phyloP scores from a whole-genome alignment of 2,888 invertebrate genomes.

The Zaprionus obscuricornis region DNA sequence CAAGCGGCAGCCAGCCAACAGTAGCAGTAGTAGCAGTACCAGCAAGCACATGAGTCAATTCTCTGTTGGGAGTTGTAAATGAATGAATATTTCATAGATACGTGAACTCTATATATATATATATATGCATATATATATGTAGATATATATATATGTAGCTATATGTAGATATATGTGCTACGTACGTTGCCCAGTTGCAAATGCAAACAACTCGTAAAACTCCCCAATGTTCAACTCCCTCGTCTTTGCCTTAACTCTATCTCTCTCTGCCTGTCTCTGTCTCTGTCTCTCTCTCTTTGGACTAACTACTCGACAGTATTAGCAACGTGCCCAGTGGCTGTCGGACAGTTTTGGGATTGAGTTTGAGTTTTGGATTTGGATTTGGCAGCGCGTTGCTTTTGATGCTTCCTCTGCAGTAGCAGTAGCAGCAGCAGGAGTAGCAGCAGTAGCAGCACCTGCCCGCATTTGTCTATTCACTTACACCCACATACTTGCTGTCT shows the following conservation, averaged over 20 bases:
- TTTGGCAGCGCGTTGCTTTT: slow-evolving; percentile 23
- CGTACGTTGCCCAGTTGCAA: slow-evolving; percentile 45
- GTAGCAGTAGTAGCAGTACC: slow-evolving; percentile 11
- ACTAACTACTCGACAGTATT: too few relatives aligned
- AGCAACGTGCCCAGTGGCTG: slow-evolving; percentile 49
- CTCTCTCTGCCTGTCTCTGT: slow-evolving; percentile 1
- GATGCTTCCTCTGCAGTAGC: slow-evolving; percentile 16
- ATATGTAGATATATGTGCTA: slow-evolving; percentile 8
- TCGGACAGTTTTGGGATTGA: slow-evolving; percentile 37
- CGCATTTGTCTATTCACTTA: slow-evolving; percentile 38
- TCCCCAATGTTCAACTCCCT: slow-evolving; percentile 5
- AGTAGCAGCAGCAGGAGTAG: too few relatives aligned
- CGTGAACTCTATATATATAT: too few relatives aligned
- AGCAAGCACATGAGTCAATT: slow-evolving; percentile 65
- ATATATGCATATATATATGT: too few relatives aligned
- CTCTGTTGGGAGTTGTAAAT: slow-evolving; percentile 72
- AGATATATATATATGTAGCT: too few relatives aligned
- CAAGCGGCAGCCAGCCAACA: slow-evolving; percentile 18
- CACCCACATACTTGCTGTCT: background rate
- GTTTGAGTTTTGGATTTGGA: slow-evolving; percentile 27
- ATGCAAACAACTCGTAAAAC: slow-evolving; percentile 15
- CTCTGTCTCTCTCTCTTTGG: too few relatives aligned
- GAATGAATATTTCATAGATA: slow-evolving; percentile 77
- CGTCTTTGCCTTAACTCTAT: slow-evolving; percentile 6
- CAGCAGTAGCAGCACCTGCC: slow-evolving; percentile 60